Evolutionary conservation across 2,888 invertebrate genomes (phyloP).

Genomic region (Lottia gigantea): DNA sequence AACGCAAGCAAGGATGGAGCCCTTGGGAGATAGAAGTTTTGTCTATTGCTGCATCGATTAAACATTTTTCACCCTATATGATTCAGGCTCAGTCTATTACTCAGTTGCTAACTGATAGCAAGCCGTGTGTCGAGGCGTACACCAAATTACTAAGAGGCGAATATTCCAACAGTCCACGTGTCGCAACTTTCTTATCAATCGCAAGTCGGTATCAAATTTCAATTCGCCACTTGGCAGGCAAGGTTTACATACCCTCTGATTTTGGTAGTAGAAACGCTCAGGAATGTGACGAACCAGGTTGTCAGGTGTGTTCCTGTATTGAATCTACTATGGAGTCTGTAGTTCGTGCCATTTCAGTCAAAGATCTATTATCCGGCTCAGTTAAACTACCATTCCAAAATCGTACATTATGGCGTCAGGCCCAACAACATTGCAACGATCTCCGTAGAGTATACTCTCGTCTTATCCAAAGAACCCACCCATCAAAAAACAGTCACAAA

Average conservation of each 20-base stretch:
- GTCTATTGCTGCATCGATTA: constrained; percentile 25
- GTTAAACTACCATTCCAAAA: too few species aligned
- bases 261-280: constrained; percentile 32
- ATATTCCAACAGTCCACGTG: constrained; percentile 32
- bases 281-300: constrained; percentile 22
- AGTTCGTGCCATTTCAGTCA: constrained; percentile 20
- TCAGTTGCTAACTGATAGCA: constrained; percentile 36
- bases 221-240: constrained; percentile 22
- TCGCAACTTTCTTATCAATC: constrained; percentile 26
- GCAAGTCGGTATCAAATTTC: constrained; percentile 26
- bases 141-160: constrained; percentile 31
- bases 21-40: constrained; percentile 24
- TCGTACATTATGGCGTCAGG: not conserved
- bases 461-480: not conserved
- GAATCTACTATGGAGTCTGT: constrained; percentile 14
- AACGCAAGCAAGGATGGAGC: not conserved
- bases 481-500: not conserved
- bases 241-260: constrained; percentile 27
- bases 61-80: constrained; percentile 42
- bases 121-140: constrained; percentile 30
- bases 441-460: not conserved
- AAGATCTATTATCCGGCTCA: not conserved
- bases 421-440: not conserved
- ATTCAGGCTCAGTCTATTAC: constrained; percentile 32
- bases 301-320: constrained; percentile 27